These are phyloP conservation scores for Sternarchorhynchus goeldii DNA, from an alignment of 2,797 vertebrate species.

Conservation along the genomic window DNA sequence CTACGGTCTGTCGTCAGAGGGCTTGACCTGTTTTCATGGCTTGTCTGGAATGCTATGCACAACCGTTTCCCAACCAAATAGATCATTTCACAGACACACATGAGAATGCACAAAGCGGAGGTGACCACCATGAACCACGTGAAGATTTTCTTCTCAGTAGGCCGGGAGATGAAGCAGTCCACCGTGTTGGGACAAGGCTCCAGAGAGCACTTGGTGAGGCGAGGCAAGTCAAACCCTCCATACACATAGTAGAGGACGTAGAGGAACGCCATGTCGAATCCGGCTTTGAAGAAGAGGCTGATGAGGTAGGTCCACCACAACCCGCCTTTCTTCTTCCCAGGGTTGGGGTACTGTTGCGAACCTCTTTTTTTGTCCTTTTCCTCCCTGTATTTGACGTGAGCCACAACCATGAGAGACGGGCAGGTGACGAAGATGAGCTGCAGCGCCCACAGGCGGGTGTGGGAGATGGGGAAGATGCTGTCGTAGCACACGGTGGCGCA, in stretches of 20 bases:
- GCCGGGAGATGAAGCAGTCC: conserved; percentile 89
- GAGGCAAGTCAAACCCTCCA: conserved; percentile 82
- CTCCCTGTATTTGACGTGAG: conserved; percentile 88
- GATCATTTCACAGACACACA: conserved; percentile 83
- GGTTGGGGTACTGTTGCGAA: conserved; percentile 74
- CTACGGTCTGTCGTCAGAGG: conserved; percentile 58
- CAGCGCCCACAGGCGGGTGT: conserved; percentile 94
- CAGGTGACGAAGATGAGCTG: conserved; percentile 96
- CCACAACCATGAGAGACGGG: conserved; percentile 89
- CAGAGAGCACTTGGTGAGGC: conserved; percentile 79
- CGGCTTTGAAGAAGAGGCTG: conserved; percentile 85
- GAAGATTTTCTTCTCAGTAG: conserved; percentile 91
- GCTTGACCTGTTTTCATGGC: conserved; percentile 52
- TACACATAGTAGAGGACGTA: conserved; percentile 85
- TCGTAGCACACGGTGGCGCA: conserved; percentile 90
- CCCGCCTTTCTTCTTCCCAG: conserved; percentile 86
- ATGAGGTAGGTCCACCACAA: conserved; percentile 94
- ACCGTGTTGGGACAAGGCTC: conserved; percentile 85
- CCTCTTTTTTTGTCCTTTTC: conserved; percentile 76
- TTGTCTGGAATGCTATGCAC: conserved; percentile 50
- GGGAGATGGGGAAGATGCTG: conserved; percentile 90
- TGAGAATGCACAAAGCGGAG: conserved; percentile 79
- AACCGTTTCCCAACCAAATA: conserved; percentile 84
- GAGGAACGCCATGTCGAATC: conserved; percentile 81
- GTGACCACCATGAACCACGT: conserved; percentile 89